Conservation (phyloP, 2,888 invertebrate species). For the Seladonia tumulorum region DNA sequence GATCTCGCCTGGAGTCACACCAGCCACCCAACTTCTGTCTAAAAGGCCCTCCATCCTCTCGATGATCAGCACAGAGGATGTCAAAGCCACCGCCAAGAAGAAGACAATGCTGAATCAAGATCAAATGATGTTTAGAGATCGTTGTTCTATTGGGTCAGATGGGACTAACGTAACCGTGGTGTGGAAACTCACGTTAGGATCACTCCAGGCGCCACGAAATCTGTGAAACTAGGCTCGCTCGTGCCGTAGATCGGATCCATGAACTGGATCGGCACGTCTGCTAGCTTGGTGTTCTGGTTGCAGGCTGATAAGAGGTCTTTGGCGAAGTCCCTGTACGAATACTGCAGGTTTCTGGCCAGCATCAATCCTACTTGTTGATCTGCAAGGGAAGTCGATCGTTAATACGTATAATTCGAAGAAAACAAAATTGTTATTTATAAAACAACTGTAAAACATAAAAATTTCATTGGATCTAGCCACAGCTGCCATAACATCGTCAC, state of each 20-base stretch:
- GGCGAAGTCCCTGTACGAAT: constrained; percentile 94
- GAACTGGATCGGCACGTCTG: constrained; percentile 95
- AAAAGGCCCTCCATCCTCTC: constrained; percentile 96
- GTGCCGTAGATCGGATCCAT: constrained; percentile 95
- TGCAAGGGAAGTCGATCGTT: constrained; percentile 75
- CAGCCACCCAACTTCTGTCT: constrained; percentile 97
- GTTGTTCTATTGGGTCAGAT: neutral
- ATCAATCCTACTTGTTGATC: constrained; percentile 97
- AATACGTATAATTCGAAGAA: neutral
- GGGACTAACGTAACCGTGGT: neutral
- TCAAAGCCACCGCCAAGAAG: constrained; percentile 97
- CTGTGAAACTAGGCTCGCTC: constrained; percentile 96
- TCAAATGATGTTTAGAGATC: neutral
- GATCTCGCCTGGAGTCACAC: constrained; percentile 95
- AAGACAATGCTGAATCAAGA: constrained; percentile 92
- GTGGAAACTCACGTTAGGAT: constrained; percentile 89
- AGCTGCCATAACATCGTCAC: too few relatives aligned
- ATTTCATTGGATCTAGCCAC: too few relatives aligned
- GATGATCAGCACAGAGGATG: constrained; percentile 95
- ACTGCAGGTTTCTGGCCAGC: constrained; percentile 93
- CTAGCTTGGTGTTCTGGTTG: constrained; percentile 92
- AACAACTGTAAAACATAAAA: too few relatives aligned
- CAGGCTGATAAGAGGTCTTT: constrained; percentile 89
- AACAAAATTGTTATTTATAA: too few relatives aligned
- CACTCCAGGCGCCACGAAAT: constrained; percentile 96